Conservation (phyloP, 2,113 vertebrate species). For the Hipposideros armiger region DNA sequence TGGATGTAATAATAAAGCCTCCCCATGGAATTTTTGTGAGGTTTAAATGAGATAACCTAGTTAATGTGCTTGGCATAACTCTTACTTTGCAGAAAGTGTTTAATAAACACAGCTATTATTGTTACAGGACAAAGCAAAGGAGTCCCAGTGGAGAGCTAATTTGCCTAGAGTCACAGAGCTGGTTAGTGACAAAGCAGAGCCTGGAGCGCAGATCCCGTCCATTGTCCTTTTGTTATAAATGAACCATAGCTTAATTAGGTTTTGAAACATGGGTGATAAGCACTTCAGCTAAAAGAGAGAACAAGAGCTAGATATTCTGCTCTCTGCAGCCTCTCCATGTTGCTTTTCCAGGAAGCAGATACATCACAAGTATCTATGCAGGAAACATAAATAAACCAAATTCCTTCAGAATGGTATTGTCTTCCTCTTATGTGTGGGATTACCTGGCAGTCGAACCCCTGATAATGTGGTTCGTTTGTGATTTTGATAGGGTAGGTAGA, state of each 20-base stretch:
- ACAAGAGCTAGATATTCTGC: not conserved
- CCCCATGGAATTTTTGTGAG: not conserved
- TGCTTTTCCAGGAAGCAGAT: constrained; percentile 23
- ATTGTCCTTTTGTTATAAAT: constrained; percentile 5
- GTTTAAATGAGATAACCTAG: constrained; percentile 5
- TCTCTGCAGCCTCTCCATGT: not conserved
- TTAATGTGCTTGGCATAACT: not conserved
- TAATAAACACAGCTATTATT: not conserved
- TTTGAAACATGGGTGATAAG: constrained; percentile 29
- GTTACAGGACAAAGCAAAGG: not conserved
- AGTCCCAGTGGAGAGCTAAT: not conserved
- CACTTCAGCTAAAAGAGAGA: constrained; percentile 24
- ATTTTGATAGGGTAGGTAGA: not conserved
- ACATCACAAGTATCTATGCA: not conserved
- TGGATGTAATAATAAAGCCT: not conserved
- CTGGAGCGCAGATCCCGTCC: not conserved
- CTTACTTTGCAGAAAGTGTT: not conserved
- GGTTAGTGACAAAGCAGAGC: constrained; percentile 20
- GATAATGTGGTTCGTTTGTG: not conserved
- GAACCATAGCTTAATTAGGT: constrained; percentile 1
- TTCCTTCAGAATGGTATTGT: not conserved
- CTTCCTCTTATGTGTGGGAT: not conserved
- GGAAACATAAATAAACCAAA: constrained; percentile 31
- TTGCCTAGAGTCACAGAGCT: not conserved
- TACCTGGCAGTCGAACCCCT: not conserved